Evolutionary conservation across 2,113 vertebrate genomes (phyloP).

Genomic region (Tenebrosternarchus preto): DNA sequence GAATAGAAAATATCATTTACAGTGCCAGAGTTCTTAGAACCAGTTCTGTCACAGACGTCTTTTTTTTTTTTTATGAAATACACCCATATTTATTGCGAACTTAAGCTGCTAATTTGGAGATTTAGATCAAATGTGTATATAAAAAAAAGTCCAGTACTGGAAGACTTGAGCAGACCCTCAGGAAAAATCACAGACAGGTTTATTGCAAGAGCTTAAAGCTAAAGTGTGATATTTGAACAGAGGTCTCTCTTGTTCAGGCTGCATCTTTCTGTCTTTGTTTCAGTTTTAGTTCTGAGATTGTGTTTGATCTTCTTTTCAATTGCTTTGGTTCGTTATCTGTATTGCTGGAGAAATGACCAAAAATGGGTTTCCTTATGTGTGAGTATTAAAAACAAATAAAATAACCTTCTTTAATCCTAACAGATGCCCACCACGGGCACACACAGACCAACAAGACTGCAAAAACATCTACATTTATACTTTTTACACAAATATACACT

Average conservation of each 20-base stretch:
- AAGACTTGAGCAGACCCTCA: conserved; percentile 36
- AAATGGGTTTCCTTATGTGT: neutral
- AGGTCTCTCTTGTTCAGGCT: neutral
- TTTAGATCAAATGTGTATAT: neutral
- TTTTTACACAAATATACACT: conserved; percentile 42
- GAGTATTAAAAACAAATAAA: neutral
- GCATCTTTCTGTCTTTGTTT: conserved; percentile 11
- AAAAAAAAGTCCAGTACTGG: conserved; percentile 22
- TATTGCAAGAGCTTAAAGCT: conserved; percentile 37
- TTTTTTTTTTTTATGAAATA: neutral
- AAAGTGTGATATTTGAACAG: neutral
- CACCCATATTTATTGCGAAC: conserved; percentile 63
- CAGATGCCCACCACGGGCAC: neutral
- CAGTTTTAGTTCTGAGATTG: neutral
- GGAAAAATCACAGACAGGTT: conserved; percentile 12
- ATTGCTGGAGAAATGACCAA: conserved; percentile 49
- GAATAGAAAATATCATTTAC: conserved; percentile 56
- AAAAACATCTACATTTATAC: conserved; percentile 28
- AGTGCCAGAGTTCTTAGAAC: conserved; percentile 35
- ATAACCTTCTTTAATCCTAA: neutral
- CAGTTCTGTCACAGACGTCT: conserved; percentile 5
- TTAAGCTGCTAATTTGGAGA: conserved; percentile 66
- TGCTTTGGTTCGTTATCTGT: conserved; percentile 53
- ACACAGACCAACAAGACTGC: conserved; percentile 24
- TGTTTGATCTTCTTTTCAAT: conserved; percentile 23